A percentile compares a stretch with the other conserved stretches of the same genome.
Evolutionary conservation across 2,888 invertebrate species (phyloP).

Genomic region (Periphyllus acericola): DNA sequence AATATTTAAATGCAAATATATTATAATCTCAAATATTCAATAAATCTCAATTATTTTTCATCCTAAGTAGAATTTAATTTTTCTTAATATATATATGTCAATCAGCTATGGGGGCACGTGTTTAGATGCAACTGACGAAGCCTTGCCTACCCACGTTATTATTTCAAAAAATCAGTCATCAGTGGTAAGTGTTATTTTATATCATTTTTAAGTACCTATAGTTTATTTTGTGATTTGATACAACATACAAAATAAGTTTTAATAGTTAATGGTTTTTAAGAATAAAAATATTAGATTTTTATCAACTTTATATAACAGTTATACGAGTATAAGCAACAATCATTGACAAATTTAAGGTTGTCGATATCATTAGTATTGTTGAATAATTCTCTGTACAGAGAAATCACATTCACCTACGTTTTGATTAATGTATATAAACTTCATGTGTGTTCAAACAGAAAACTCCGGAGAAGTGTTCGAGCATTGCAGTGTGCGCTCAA

Average conservation of each 20-base stretch:
- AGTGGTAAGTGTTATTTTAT: not conserved
- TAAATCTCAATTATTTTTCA: too few species aligned
- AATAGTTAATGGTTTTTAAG: not conserved
- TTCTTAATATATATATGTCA: constrained; percentile 4
- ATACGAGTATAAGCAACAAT: not conserved
- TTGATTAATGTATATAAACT: not conserved
- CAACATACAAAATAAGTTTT: not conserved
- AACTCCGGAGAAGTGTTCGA: constrained; percentile 35
- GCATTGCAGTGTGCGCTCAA: constrained; percentile 66
- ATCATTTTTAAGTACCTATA: not conserved
- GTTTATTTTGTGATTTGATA: not conserved
- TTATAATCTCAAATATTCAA: too few species aligned
- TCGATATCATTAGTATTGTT: not conserved
- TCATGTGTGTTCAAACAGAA: constrained; percentile 14
- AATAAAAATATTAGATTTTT: not conserved
- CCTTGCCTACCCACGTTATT: constrained; percentile 26
- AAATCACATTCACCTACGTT: not conserved
- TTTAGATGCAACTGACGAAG: not conserved
- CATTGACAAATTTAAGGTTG: not conserved
- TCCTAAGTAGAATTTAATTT: not conserved
- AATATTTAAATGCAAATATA: too few species aligned
- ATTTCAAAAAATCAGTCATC: not conserved
- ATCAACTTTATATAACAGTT: not conserved
- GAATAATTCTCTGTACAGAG: not conserved
- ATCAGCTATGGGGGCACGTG: constrained; percentile 38